Conservation (phyloP, 64 coral and sea anemone species). For the Platygyra sinensis region DNA sequence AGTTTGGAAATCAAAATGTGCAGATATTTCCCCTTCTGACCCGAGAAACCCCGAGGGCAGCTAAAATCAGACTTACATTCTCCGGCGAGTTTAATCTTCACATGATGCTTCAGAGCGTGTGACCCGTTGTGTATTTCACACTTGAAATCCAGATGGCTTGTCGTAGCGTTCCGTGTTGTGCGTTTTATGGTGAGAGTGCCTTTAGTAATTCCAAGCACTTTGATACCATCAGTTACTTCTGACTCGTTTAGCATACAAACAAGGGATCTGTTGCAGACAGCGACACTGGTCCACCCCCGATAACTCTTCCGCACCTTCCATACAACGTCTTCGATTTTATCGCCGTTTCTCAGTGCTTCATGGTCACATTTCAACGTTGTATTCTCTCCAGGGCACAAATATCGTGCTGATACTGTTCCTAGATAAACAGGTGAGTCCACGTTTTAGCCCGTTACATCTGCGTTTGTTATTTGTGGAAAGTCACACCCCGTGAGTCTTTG, state of each 20-base stretch:
- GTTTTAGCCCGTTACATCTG: too few species aligned
- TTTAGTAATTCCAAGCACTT: neutral
- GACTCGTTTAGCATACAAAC: neutral
- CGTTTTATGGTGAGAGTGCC: neutral
- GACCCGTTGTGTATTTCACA: neutral
- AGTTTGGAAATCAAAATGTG: too few species aligned
- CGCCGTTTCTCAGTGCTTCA: neutral
- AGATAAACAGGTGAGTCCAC: too few species aligned
- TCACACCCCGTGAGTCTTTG: too few species aligned
- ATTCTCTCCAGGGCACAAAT: neutral
- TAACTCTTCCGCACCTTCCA: neutral
- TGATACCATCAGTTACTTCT: neutral
- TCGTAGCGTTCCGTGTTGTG: neutral
- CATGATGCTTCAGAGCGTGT: neutral
- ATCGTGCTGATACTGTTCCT: neutral
- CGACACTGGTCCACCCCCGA: neutral
- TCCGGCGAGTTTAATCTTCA: neutral
- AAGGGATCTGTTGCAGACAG: neutral
- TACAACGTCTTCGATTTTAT: neutral
- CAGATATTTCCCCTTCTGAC: too few species aligned
- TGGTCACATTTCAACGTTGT: neutral
- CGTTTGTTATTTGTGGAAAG: too few species aligned
- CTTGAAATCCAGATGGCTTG: neutral
- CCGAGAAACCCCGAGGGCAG: too few species aligned
- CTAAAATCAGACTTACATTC: neutral